phyloP scores from a whole-genome alignment of 2,888 invertebrate species.

The Hirtodrosophila cameraria region DNA sequence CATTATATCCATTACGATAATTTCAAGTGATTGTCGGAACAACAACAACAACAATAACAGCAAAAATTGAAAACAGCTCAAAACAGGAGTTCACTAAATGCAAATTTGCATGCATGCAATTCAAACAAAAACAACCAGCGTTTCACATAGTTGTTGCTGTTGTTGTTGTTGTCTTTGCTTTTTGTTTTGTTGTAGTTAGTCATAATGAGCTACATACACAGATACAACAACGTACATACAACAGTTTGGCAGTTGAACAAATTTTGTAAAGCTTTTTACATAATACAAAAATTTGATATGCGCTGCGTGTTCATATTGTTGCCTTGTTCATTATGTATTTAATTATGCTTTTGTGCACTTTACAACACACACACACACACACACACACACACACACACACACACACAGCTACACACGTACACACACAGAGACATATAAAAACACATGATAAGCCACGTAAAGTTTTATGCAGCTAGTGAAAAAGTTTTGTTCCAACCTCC shows the following conservation, averaged over 20 bases:
- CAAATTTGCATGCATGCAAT: slow-evolving; percentile 33
- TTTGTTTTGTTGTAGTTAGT: slow-evolving; percentile 16
- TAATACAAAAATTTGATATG: slow-evolving; percentile 50
- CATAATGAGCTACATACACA: slow-evolving; percentile 47
- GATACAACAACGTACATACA: slow-evolving; percentile 1
- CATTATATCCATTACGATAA: too few relatives aligned
- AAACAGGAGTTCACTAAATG: slow-evolving; percentile 19
- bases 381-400: slow-evolving; percentile 10
- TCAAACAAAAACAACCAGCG: slow-evolving; percentile 17
- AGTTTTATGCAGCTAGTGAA: slow-evolving; percentile 51
- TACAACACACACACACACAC: slow-evolving; percentile 38
- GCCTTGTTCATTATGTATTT: slow-evolving; percentile 78
- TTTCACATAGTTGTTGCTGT: background rate
- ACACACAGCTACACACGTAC: slow-evolving; percentile 8
- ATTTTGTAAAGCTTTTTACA: slow-evolving; percentile 56
- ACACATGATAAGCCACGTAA: slow-evolving; percentile 54
- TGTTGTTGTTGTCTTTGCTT: slow-evolving; percentile 12
- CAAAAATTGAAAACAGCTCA: too few relatives aligned
- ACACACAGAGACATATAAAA: slow-evolving; percentile 2
- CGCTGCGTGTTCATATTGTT: slow-evolving; percentile 52
- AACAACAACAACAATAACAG: slow-evolving; percentile 1
- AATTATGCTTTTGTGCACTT: slow-evolving; percentile 77
- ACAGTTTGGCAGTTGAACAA: slow-evolving; percentile 54
- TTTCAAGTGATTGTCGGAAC: slow-evolving; percentile 16
- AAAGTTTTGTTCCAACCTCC: slow-evolving; percentile 38